These are phyloP conservation scores for Allophyes oxyacanthae DNA, from an alignment of 2,888 invertebrate genomes.

Conservation along the genomic window DNA sequence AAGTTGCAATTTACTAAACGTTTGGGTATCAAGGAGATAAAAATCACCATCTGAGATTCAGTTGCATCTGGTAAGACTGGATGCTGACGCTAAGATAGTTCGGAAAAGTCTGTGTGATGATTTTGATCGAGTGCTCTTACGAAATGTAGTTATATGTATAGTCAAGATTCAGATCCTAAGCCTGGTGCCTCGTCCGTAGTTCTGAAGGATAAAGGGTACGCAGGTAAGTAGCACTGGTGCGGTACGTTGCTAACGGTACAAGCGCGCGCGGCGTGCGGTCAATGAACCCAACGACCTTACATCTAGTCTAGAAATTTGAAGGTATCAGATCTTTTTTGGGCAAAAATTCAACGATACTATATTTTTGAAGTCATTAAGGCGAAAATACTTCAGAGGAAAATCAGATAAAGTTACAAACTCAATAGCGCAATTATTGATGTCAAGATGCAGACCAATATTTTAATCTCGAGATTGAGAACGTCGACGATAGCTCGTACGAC, in stretches of 20 bases:
- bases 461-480: conserved; percentile 51
- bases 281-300: conserved; percentile 81
- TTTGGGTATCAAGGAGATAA: no score
- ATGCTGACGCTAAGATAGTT: no score
- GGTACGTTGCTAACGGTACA: conserved; percentile 78
- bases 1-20: no score
- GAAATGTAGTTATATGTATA: no score
- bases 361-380: no score
- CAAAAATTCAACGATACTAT: neutral
- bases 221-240: conserved; percentile 66
- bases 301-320: conserved; percentile 81
- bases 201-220: conserved; percentile 66
- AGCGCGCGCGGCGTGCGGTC: conserved; percentile 79
- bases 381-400: conserved; percentile 18
- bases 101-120: no score
- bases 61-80: no score
- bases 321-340: conserved; percentile 74
- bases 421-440: conserved; percentile 34
- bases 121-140: no score
- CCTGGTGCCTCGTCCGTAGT: conserved; percentile 34
- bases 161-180: conserved; percentile 30
- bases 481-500: conserved; percentile 39
- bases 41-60: no score
- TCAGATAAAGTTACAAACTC: conserved; percentile 28
- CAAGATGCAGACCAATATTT: conserved; percentile 47